Percentiles rank a stretch among this genome's conserved stretches.
Evolutionary conservation across 1,140 invertebrate genomes (phyloP).

Genomic region (Trachelipus rathkii): DNA sequence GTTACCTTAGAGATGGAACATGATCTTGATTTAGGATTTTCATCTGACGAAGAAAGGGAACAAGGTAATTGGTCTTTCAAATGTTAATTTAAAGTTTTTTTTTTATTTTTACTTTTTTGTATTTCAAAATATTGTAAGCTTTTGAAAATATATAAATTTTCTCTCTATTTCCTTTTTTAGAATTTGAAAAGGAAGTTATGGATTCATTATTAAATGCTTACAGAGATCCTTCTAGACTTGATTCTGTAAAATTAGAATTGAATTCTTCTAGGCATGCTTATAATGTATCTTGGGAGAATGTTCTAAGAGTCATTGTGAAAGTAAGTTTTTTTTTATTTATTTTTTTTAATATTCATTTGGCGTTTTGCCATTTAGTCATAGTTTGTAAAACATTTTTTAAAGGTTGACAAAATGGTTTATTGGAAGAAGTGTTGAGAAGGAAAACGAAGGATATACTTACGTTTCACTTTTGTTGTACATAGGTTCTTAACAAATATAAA

Average conservation of each 20-base stretch:
- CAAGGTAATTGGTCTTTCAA: neutral
- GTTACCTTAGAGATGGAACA: too few species aligned
- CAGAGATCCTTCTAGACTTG: neutral
- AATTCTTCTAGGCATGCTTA: neutral
- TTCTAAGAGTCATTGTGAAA: neutral
- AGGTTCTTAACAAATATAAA: too few species aligned
- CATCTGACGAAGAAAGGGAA: neutral
- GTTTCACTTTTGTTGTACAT: too few species aligned
- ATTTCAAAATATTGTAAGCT: too few species aligned
- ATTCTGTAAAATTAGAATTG: neutral
- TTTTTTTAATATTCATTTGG: neutral
- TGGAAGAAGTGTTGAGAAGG: too few species aligned
- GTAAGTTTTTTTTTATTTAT: neutral
- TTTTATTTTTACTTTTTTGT: too few species aligned
- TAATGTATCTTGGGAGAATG: neutral
- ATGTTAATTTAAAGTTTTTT: too few species aligned
- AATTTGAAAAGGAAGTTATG: neutral
- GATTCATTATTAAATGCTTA: neutral
- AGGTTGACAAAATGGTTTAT: too few species aligned
- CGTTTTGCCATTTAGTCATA: neutral
- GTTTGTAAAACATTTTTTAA: too few species aligned
- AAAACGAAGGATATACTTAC: too few species aligned
- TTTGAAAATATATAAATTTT: too few species aligned
- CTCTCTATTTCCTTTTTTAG: neutral
- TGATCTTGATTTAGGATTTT: neutral